phyloP scores from a whole-genome alignment of 2,113 vertebrate species.

The Aphelocoma coerulescens region DNA sequence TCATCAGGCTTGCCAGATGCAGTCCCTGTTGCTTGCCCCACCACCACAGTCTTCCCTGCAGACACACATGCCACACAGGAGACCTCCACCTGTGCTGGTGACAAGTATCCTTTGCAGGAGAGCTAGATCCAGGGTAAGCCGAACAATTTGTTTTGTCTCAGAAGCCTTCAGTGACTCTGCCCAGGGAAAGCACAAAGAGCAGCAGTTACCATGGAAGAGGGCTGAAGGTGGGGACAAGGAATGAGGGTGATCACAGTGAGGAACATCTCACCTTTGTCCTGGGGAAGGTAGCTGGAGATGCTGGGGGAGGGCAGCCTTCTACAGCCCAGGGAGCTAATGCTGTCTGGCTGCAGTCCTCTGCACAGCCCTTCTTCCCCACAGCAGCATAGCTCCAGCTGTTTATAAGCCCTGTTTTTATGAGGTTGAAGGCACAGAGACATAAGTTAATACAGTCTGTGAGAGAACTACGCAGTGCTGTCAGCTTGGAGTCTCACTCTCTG shows the following conservation, averaged over 20 bases:
- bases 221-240: neutral
- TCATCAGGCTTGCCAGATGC: neutral
- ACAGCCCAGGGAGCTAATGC: neutral
- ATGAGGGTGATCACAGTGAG: neutral
- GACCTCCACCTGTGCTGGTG: neutral
- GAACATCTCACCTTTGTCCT: neutral
- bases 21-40: neutral
- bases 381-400: neutral
- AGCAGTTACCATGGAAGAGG: neutral
- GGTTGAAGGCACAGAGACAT: neutral
- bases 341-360: neutral
- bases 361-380: neutral
- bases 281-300: neutral
- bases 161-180: neutral
- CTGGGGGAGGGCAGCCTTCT: neutral
- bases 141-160: neutral
- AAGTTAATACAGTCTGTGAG: neutral
- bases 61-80: neutral
- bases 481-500: neutral
- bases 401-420: neutral
- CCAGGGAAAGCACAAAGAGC: neutral
- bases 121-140: neutral
- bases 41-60: neutral
- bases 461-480: neutral
- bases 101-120: neutral